Evolutionary conservation across 2,797 vertebrate species (phyloP).

Genomic region (Dendrocincla tyrannina): DNA sequence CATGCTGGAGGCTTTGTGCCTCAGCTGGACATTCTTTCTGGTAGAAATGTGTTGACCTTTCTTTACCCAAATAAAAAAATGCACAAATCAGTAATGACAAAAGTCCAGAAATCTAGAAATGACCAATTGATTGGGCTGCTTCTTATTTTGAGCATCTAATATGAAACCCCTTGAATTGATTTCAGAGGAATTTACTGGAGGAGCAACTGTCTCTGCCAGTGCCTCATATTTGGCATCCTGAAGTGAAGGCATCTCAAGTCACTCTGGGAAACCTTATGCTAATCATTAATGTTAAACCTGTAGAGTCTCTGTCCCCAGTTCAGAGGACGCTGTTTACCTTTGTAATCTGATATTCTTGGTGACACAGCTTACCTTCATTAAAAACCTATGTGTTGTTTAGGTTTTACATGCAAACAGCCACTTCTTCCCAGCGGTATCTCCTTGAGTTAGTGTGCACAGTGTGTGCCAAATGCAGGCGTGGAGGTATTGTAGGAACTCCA

Average conservation of each 20-base stretch:
- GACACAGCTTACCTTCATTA: background rate
- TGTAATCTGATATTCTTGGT: background rate
- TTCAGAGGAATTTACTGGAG: background rate
- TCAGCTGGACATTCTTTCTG: background rate
- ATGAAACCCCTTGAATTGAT: background rate
- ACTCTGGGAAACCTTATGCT: background rate
- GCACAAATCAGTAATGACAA: background rate
- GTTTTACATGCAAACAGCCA: background rate
- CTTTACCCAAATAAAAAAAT: background rate
- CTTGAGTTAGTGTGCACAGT: background rate
- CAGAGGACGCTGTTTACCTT: background rate
- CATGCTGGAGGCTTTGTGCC: background rate
- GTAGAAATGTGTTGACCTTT: background rate
- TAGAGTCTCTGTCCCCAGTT: background rate
- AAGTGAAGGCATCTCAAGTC: background rate
- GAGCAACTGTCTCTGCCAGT: background rate
- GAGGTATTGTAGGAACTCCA: background rate
- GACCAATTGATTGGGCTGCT: background rate
- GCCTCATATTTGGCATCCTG: background rate
- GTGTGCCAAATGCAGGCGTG: background rate
- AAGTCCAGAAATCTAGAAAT: background rate
- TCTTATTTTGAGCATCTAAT: background rate
- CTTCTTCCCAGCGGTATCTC: background rate
- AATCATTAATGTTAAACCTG: background rate
- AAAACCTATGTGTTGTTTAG: background rate